phyloP scores from a whole-genome alignment of 2,113 vertebrate genomes.

The Suricata suricatta region DNA sequence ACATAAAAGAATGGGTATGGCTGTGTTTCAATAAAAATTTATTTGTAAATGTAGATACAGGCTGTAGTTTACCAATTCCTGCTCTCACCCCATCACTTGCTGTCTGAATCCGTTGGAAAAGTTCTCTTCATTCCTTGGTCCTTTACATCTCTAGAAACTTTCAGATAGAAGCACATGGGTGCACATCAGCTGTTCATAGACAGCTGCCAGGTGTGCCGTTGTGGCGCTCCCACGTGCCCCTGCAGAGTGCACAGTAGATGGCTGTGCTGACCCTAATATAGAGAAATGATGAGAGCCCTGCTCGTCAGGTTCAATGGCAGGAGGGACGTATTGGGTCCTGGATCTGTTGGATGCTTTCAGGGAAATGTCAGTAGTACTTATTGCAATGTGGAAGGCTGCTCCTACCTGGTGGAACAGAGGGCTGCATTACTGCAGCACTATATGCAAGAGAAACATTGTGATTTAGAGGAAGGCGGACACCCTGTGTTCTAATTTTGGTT shows the following conservation, averaged over 20 bases:
- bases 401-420: neutral
- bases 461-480: neutral
- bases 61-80: neutral
- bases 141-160: neutral
- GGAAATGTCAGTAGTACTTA: neutral
- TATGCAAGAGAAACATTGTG: neutral
- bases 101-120: neutral
- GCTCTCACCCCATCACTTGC: neutral
- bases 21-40: neutral
- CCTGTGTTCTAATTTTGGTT: neutral
- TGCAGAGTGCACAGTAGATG: neutral
- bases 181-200: neutral
- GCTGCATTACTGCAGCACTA: neutral
- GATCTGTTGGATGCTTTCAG: neutral
- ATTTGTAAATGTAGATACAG: neutral
- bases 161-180: neutral
- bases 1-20: neutral
- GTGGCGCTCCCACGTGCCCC: neutral
- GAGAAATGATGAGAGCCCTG: neutral
- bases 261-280: neutral
- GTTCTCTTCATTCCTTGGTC: neutral
- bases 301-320: neutral
- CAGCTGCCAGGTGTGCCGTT: neutral
- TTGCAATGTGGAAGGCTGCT: neutral
- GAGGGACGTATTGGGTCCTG: neutral